Evolutionary conservation across 2,113 vertebrate species (phyloP), one percentile per base, ranked within the genome.

Genomic region (Trogon surrucura): DNA sequence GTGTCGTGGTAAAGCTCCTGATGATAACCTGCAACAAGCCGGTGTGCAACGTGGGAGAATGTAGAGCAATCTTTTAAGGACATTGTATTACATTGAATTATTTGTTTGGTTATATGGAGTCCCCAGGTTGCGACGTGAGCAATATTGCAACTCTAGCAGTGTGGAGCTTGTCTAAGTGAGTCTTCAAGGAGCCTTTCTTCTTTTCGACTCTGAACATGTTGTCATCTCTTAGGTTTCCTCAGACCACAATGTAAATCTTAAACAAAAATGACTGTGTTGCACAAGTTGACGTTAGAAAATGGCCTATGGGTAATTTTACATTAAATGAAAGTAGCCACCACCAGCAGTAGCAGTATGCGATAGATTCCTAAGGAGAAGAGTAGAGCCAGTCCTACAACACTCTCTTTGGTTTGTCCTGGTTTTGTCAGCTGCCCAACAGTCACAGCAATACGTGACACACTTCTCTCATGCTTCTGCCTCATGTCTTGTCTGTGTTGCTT

Each of bases 1-100:
- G 99, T 97, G 93, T 21, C 22, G 54, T 16, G 23, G 8, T 66
- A 10, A 83, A 85, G 23, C 36, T 38, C 26, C 32, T 56, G 51
- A 14, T 65, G 41, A 32, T 13, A 18, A 9, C 45, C 41, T 69
- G n/a, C 85, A 32, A 1, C 30, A 18, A 36, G 32, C 75, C 61
- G 17, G 4, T 23, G 10, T 41, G 69, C 66, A 13, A 30, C n/a
- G 34, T 44, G 79, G 54, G 45, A 80, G 25, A 27, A 32, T 9
- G 5, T 38, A 71, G 32, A 80, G 41, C 56, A 64, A 15, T n/a
- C 47, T 57, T 69, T 12, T 11, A 84, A 74, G 67, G 60, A 71
- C 4, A 56, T 2, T 9, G 4, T 2, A 1, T 17, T 67, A n/a
- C 8, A 4, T 21, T 12, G 48, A 61, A 6, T 50, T 69, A 6